phyloP scores from a whole-genome alignment of 2,113 vertebrate genomes.

The Chloropsis hardwickii region DNA sequence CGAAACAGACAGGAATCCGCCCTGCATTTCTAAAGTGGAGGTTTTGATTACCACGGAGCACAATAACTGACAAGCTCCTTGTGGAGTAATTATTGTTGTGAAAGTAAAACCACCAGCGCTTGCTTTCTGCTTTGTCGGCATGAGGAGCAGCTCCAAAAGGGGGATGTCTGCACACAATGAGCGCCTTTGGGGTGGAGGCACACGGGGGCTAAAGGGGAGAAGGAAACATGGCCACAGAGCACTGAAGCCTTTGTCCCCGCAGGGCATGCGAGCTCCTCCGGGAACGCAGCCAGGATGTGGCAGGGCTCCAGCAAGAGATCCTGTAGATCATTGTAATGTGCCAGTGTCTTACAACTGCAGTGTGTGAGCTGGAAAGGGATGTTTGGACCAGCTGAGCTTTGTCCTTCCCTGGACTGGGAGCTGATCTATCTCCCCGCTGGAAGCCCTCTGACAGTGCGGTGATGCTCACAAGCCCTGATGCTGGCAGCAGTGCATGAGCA shows the following conservation, averaged over 20 bases:
- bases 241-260: background rate
- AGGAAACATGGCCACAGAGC: background rate
- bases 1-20: background rate
- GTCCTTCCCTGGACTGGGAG: background rate
- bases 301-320: slow-evolving; percentile 9
- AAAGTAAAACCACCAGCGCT: background rate
- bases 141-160: background rate
- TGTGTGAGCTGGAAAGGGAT: background rate
- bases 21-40: slow-evolving; percentile 22
- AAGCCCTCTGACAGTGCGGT: background rate
- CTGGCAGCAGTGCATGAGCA: background rate
- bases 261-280: background rate
- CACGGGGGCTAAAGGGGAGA: background rate
- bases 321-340: background rate
- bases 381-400: background rate
- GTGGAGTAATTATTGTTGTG: slow-evolving; percentile 30
- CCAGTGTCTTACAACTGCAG: background rate
- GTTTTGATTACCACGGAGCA: slow-evolving; percentile 22
- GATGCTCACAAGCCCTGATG: background rate
- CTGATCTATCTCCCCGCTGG: background rate
- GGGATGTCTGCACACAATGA: background rate
- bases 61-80: background rate
- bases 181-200: background rate
- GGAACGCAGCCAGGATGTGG: background rate
- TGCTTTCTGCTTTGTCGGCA: background rate